Base-by-base conservation (phyloP, 2,888 invertebrate species). In the Ernsta delagoae region DNA sequence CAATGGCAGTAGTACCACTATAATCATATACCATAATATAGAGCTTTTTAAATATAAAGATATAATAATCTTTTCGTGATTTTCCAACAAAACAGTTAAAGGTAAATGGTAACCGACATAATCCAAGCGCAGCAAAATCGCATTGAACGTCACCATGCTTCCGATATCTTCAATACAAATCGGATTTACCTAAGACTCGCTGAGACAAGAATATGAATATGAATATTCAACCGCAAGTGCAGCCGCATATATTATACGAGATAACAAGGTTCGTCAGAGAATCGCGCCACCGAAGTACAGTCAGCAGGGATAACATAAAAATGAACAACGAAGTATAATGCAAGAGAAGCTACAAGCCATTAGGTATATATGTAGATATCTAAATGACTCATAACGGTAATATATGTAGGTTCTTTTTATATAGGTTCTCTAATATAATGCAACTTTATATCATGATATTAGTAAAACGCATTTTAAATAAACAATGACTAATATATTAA, bases 251-350 rank as follows among this genome's bases (percentile, higher is more conserved):
- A 85, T 86, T 83, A 85, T 83, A 81, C 79, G 81, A 79, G 86
- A 86, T 92, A 92, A 92, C 90, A 90, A 90, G 91, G 84, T 87
- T 91, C 90, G 92, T 92, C 92, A 92, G 92, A 90, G 78, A 90
- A 87, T 78, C 70, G 78, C 75, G 48, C 48, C 12, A 48, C 48
- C 48, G 48, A 48, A 48, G 12, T 48, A 48, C 48, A 16, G 48
- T 48, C 48, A 48, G 48, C 48, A 5, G 5, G 12, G 11, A 48
- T 12, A 48, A 12, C 12, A 48, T 48, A 12, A n/a, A 3, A 11
- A 45, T 45, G n/a, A 45, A n/a, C 11, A 16, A 16, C 16, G 16
- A 16, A 16, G 16, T 16, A 1, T 16, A 16, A 16, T 16, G 16
- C 16, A 16, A 16, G 16, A 16, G 16, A 16, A 16, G 16, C 16